Evolutionary conservation across 2,888 invertebrate genomes (phyloP).

Genomic region (Hyppa rectilinea): DNA sequence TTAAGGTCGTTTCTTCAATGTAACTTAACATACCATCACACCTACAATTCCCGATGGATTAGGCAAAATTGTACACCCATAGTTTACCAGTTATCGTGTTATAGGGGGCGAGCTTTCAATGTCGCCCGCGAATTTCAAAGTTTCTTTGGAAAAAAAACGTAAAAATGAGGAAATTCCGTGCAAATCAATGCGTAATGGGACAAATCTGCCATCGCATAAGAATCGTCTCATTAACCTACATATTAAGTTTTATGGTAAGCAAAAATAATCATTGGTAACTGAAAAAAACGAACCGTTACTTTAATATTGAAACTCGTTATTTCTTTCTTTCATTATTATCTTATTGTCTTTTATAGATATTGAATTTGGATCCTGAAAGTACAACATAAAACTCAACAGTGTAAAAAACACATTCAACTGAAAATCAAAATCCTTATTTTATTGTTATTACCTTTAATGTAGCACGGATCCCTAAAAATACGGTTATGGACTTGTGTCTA

Average conservation of each 20-base stretch:
- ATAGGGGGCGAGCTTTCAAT: no score
- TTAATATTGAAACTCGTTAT: conserved; percentile 8
- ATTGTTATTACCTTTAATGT: conserved; percentile 53
- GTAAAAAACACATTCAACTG: conserved; percentile 40
- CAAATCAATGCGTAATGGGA: not conserved
- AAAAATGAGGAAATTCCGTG: not conserved
- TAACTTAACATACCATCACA: not conserved
- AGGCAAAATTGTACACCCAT: not conserved
- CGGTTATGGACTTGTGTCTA: conserved; percentile 39
- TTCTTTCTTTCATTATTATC: conserved; percentile 12
- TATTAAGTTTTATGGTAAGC: not conserved
- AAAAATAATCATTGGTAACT: not conserved
- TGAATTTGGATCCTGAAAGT: conserved; percentile 49
- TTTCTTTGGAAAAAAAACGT: not conserved
- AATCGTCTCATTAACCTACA: not conserved
- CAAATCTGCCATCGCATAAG: not conserved
- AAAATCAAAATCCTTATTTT: conserved; percentile 54
- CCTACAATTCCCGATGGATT: not conserved
- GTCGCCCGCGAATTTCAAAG: not conserved
- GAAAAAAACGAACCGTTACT: not conserved
- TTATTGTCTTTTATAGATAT: conserved; percentile 48
- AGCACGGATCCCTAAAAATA: conserved; percentile 48
- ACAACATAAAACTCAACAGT: conserved; percentile 50
- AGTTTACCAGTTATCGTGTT: not conserved
- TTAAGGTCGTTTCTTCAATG: not conserved